Conservation (phyloP, 2,797 vertebrate species). For the Echeneis naucrates region DNA sequence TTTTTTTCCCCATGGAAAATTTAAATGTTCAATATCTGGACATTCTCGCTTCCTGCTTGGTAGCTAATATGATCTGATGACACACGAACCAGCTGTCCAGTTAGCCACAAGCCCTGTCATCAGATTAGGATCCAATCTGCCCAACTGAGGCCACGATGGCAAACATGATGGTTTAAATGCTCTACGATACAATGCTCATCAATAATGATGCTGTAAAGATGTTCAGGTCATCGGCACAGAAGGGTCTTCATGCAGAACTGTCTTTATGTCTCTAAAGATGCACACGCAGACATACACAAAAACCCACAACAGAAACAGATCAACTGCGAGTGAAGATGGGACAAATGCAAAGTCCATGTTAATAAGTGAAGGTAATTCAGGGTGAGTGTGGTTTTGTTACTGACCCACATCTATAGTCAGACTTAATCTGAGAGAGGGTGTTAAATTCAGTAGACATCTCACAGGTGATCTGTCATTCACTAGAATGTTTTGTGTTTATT, state of each 20-base stretch:
- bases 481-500: too few relatives aligned
- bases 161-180: slow-evolving; percentile 9
- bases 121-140: slow-evolving; percentile 63
- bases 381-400: slow-evolving; percentile 15
- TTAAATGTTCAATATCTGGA: slow-evolving; percentile 1
- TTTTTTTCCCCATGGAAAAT: background rate
- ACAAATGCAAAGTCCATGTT: background rate
- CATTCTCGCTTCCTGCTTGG: background rate
- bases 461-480: too few relatives aligned
- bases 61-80: background rate
- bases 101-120: slow-evolving; percentile 20
- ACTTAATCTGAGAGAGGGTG: background rate
- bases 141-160: slow-evolving; percentile 55
- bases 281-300: too few relatives aligned
- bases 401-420: slow-evolving; percentile 17
- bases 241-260: background rate
- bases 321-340: background rate
- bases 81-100: slow-evolving; percentile 17
- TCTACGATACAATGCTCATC: too few relatives aligned
- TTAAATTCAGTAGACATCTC: background rate
- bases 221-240: background rate
- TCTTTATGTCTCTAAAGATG: background rate
- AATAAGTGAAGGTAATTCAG: background rate
- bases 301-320: background rate
- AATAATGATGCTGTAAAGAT: background rate